phyloP scores from a whole-genome alignment of 1,140 invertebrate genomes.

The Drosophila kohkoa region DNA sequence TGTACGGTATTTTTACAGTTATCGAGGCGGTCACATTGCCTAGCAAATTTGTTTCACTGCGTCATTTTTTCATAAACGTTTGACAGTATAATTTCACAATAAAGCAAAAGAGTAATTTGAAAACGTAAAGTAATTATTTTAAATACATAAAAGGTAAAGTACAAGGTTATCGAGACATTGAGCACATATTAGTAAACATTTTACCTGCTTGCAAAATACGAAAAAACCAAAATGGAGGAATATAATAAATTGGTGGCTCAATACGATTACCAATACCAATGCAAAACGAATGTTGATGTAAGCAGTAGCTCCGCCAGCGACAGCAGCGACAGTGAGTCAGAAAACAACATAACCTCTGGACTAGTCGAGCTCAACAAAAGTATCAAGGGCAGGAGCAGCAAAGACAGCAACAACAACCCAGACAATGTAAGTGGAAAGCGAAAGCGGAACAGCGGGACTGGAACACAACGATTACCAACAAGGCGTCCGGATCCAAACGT shows the following conservation, averaged over 20 bases:
- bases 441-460: conserved; percentile 16
- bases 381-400: not conserved
- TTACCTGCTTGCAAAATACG: conserved; percentile 62
- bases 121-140: not conserved
- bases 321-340: conserved; percentile 47
- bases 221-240: conserved; percentile 52
- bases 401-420: conserved; percentile 9
- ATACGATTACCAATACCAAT: conserved; percentile 55
- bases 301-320: conserved; percentile 51
- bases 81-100: conserved; percentile 37
- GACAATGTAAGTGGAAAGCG: conserved; percentile 37
- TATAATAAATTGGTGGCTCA: conserved; percentile 50
- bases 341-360: conserved; percentile 29
- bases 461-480: conserved; percentile 59
- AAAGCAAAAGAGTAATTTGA: conserved; percentile 8
- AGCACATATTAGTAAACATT: conserved; percentile 62
- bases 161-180: conserved; percentile 53
- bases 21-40: no score
- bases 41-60: conserved; percentile 2
- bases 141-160: conserved; percentile 57
- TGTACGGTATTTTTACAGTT: no score
- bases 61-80: conserved; percentile 49
- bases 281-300: conserved; percentile 46
- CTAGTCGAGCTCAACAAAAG: not conserved
- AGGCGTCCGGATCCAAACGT: conserved; percentile 70